phyloP scores from a whole-genome alignment of 2,113 vertebrate genomes.

The Gasterosteus nipponicus region DNA sequence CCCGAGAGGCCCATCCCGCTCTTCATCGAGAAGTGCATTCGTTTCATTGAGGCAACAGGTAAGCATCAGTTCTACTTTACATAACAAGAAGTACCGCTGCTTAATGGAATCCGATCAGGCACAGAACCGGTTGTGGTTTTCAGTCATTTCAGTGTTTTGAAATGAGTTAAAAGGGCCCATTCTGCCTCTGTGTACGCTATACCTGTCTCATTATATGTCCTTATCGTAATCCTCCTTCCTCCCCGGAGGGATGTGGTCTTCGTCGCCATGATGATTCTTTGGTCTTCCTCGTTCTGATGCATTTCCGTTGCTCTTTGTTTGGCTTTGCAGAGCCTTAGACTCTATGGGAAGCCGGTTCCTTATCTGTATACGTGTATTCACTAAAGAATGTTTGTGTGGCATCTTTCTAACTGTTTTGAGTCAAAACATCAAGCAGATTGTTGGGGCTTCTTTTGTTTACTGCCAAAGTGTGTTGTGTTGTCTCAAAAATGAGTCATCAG shows the following conservation, averaged over 20 bases:
- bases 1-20: constrained; percentile 89
- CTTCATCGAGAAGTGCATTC: constrained; percentile 95
- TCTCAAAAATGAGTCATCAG: constrained; percentile 11
- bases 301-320: constrained; percentile 23
- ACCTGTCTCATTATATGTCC: constrained; percentile 27
- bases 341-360: not conserved
- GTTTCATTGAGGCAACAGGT: constrained; percentile 95
- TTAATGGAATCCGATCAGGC: not conserved
- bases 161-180: constrained; percentile 13
- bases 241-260: constrained; percentile 22
- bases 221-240: constrained; percentile 37
- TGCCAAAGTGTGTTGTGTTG: not conserved
- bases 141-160: constrained; percentile 7
- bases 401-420: constrained; percentile 2
- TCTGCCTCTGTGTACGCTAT: not conserved
- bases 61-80: constrained; percentile 44
- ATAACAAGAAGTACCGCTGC: not conserved
- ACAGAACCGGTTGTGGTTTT: not conserved
- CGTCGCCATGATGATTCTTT: not conserved
- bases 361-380: not conserved
- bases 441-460: constrained; percentile 1
- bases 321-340: constrained; percentile 2
- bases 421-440: not conserved
- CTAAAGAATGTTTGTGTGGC: not conserved
- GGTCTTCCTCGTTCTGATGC: constrained; percentile 3